Evolutionary conservation across 2,888 invertebrate species (phyloP).

Genomic region (Macrosiphum euphorbiae): DNA sequence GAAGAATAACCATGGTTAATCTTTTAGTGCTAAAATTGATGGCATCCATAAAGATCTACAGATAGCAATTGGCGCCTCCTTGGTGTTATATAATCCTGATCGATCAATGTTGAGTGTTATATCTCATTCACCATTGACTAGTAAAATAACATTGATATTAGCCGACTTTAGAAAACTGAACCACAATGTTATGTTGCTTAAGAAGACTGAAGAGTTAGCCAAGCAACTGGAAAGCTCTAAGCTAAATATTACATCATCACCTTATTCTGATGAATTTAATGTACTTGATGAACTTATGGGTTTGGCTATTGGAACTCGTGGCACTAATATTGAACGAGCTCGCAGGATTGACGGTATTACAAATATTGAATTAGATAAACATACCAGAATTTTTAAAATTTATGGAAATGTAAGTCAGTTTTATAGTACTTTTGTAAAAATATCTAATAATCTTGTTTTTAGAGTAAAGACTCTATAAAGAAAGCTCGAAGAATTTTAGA

Average conservation of each 20-base stretch:
- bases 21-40: conserved; percentile 85
- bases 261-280: conserved; percentile 93
- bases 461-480: conserved; percentile 90
- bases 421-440: background rate
- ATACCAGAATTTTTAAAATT: conserved; percentile 96
- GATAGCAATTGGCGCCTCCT: conserved; percentile 90
- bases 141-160: conserved; percentile 89
- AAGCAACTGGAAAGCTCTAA: conserved; percentile 94
- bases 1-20: background rate
- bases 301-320: conserved; percentile 97
- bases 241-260: conserved; percentile 77
- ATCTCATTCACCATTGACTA: conserved; percentile 83
- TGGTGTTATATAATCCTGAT: conserved; percentile 90
- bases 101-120: conserved; percentile 87
- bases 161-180: conserved; percentile 86
- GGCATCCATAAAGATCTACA: conserved; percentile 96
- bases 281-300: conserved; percentile 99
- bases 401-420: conserved; percentile 82
- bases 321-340: conserved; percentile 96
- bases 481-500: conserved; percentile 94
- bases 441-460: conserved; percentile 65
- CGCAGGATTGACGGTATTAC: conserved; percentile 94
- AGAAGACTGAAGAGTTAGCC: conserved; percentile 96
- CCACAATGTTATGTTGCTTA: conserved; percentile 82
- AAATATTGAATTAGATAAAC: conserved; percentile 95